Percentiles rank a stretch among this genome's conserved stretches.
Conservation (phyloP, 2,888 invertebrate genomes). For the Cryptus viduatorius region DNA sequence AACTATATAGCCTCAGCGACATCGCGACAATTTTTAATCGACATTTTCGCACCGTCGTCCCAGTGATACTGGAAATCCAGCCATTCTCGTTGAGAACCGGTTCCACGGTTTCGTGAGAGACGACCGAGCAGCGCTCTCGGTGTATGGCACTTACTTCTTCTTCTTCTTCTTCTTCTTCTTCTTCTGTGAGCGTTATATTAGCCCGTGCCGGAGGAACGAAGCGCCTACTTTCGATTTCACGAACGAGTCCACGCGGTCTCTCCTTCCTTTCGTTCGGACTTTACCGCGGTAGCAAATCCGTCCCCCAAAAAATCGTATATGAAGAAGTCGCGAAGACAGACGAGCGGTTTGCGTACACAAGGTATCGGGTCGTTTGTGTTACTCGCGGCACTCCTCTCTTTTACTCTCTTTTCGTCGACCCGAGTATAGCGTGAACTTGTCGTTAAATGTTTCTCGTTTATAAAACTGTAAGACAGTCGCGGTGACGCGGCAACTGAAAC, state of each 20-base stretch:
- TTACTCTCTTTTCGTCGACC: not conserved
- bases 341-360: not conserved
- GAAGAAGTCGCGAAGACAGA: conserved; percentile 10
- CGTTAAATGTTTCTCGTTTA: conserved; percentile 28
- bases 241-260: conserved; percentile 37
- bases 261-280: not conserved
- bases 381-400: not conserved
- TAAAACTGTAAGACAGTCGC: conserved; percentile 9
- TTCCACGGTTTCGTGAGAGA: conserved; percentile 73
- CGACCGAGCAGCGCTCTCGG: conserved; percentile 65
- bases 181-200: conserved; percentile 45
- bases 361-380: not conserved
- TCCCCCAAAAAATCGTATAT: conserved; percentile 13
- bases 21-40: conserved; percentile 70
- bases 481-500: not conserved
- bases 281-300: conserved; percentile 16
- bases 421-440: conserved; percentile 5
- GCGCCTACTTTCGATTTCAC: conserved; percentile 63
- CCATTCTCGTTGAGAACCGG: conserved; percentile 81
- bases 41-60: conserved; percentile 69
- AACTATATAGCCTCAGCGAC: conserved; percentile 55
- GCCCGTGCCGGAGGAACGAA: conserved; percentile 56
- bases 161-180: conserved; percentile 46
- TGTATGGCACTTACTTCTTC: conserved; percentile 64
- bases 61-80: conserved; percentile 73